Evolutionary conservation across 2,888 invertebrate genomes (phyloP).

Genomic region (Artemia sp.): DNA sequence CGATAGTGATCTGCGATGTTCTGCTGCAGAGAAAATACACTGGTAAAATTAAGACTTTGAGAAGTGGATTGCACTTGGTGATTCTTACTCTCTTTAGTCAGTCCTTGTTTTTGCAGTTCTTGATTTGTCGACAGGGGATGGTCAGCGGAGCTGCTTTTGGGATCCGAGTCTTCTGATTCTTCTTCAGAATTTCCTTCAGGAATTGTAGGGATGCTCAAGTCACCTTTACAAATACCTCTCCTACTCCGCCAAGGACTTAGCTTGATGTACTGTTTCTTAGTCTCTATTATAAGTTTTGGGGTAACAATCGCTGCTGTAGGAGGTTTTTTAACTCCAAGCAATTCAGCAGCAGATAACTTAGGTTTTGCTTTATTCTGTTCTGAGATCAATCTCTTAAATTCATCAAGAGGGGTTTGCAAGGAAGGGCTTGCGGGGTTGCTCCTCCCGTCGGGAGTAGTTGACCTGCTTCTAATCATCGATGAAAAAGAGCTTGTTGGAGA

Average conservation of each 20-base stretch:
- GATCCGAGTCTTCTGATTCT: not conserved
- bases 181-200: slow-evolving; percentile 14
- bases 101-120: no score
- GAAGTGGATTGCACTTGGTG: no score
- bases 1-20: no score
- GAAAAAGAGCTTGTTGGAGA: not conserved
- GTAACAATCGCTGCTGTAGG: not conserved
- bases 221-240: slow-evolving; percentile 1
- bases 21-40: no score
- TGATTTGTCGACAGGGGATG: no score
- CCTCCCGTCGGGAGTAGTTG: not conserved
- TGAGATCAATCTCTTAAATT: slow-evolving; percentile 11
- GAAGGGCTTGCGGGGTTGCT: not conserved
- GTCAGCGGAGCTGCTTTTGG: not conserved
- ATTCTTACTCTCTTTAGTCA: no score
- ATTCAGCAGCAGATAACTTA: slow-evolving; percentile 4
- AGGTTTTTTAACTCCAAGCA: not conserved
- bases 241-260: slow-evolving; percentile 3
- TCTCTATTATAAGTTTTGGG: not conserved
- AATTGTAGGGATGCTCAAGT: slow-evolving; percentile 1
- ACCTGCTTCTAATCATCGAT: not conserved
- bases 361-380: slow-evolving; percentile 8
- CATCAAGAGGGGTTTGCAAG: not conserved
- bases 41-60: no score
- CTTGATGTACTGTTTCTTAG: not conserved